Base-by-base conservation (phyloP, 1,140 invertebrate genomes). In the Lepidurus arcticus region DNA sequence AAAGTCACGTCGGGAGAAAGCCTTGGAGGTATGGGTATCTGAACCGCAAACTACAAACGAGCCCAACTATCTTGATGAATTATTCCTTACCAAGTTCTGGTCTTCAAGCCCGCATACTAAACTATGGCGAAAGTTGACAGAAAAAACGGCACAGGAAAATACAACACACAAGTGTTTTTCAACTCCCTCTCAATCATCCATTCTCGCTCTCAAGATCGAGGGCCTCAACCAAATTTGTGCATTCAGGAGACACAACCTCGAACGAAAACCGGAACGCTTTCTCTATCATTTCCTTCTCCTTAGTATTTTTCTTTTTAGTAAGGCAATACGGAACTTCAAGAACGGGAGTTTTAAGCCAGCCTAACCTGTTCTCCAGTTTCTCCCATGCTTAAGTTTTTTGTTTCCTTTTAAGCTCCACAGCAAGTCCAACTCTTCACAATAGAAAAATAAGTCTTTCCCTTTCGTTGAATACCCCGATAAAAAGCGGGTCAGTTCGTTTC, bases 191-290 rank as follows among this genome's bases (percentile, higher is more conserved):
- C 53, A 65, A 65, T 65, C 53, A 65, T 21, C 16, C 21, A 21
- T 11, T 65, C 53, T 21, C 53, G 53, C 21, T 65, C 53, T 65
- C 53, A 65, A 13, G 53, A 65, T 65, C 53, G 21, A 21, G 13
- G 53, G 21, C 53, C 53, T 65, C 16, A 21, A 65, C 53, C 21
- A 9, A 65, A 65, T 65, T 65, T 65, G 53, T 65, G 53, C 53
- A 65, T 65, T 65, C 53, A 65, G 13, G 53, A 65, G 53, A 65
- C 53, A 65, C n/a, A 65, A 65, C 53, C 53, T 65, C 21, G 16
- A 65, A n/a, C 53, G 8, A 65, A 65, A 65, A 65, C 53, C 53
- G 53, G 53, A 65, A 65, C 53, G 53, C 53, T 65, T 65, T 65
- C 53, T 65, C 53, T 65, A 65, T 65, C 53, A 65, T 65, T 65